phyloP scores from a whole-genome alignment of 2,113 vertebrate genomes.

The Ancistrus triradiatus region DNA sequence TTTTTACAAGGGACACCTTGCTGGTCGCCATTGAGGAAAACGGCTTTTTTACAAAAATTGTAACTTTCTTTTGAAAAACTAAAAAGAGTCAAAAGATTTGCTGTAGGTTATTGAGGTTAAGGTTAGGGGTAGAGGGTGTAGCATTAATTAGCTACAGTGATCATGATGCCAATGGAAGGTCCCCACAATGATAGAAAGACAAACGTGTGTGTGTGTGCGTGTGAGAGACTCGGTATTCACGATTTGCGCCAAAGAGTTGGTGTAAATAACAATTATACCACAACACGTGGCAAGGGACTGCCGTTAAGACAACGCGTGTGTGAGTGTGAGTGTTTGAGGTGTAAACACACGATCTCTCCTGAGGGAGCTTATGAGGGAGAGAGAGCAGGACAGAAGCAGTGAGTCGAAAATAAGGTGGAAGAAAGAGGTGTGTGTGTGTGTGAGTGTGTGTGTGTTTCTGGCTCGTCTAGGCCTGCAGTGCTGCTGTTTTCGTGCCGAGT shows the following conservation, averaged over 20 bases:
- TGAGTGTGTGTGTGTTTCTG: not conserved
- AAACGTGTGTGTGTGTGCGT: not conserved
- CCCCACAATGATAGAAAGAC: too few species aligned
- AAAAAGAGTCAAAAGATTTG: too few species aligned
- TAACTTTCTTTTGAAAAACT: too few species aligned
- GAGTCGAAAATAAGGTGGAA: not conserved
- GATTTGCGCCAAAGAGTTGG: not conserved
- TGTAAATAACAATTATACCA: constrained; percentile 30
- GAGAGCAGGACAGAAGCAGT: not conserved
- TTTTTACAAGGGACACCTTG: too few species aligned
- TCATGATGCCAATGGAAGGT: too few species aligned
- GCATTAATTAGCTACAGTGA: too few species aligned
- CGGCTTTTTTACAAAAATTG: too few species aligned
- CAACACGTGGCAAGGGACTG: constrained; percentile 7
- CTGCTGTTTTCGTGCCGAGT: constrained; percentile 35
- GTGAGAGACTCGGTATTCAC: not conserved
- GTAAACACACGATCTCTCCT: constrained; percentile 9
- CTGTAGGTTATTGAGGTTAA: too few species aligned
- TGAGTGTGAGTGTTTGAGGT: constrained; percentile 6
- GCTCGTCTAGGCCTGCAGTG: constrained; percentile 28
- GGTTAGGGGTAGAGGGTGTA: too few species aligned
- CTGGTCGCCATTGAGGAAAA: too few species aligned
- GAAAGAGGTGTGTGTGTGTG: not conserved
- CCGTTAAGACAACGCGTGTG: too few species aligned
- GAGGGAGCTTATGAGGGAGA: not conserved